Conservation (phyloP, 2,113 vertebrate species). For the Myiopsitta monachus region DNA sequence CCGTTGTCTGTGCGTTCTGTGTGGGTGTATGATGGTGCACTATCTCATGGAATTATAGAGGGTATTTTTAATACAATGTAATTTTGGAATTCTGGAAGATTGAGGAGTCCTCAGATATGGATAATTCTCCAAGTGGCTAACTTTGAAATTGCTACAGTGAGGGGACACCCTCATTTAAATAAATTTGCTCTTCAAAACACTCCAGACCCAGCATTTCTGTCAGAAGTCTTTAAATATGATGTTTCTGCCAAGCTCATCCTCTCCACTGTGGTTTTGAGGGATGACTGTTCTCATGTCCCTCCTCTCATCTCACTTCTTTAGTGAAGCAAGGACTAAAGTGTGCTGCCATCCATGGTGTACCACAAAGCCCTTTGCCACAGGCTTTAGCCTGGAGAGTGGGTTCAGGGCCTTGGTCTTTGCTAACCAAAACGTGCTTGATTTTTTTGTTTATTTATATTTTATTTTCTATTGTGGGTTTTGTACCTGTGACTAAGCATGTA, state of each 20-base stretch:
- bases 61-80: fast-evolving
- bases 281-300: not conserved
- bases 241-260: not conserved
- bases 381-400: not conserved
- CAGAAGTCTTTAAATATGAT: not conserved
- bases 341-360: not conserved
- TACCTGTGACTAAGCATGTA: constrained; percentile 11
- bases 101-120: not conserved
- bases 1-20: fast-evolving
- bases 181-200: not conserved
- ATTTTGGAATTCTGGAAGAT: not conserved
- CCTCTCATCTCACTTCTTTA: not conserved
- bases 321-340: not conserved
- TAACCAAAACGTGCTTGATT: not conserved
- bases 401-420: not conserved
- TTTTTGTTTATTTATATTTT: not conserved
- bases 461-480: not conserved
- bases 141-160: not conserved
- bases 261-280: not conserved
- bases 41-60: not conserved
- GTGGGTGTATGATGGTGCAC: not conserved
- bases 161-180: not conserved
- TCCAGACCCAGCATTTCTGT: not conserved
- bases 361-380: not conserved
- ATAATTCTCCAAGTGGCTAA: not conserved